A percentile compares a stretch with the other conserved stretches of the same genome.
These are phyloP conservation scores for Meloidogyne hapla DNA, from an alignment of 1,140 invertebrate genomes.

Conservation along the genomic window DNA sequence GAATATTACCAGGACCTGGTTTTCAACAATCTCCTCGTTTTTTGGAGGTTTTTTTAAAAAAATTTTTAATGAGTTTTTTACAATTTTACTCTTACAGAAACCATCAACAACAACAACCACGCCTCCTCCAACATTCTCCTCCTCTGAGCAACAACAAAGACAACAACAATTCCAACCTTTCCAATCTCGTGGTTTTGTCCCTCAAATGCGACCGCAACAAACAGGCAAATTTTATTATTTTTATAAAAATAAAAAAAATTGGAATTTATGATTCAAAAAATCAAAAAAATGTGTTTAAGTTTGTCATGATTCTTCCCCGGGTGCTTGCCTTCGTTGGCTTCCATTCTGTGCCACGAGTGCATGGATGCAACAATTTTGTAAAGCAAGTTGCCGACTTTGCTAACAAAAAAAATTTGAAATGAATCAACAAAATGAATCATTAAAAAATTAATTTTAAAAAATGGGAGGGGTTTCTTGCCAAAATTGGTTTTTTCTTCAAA, in stretches of 20 bases:
- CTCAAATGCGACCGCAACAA: constrained; percentile 13
- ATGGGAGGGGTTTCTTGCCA: too few relatives aligned
- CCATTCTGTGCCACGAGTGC: constrained; percentile 34
- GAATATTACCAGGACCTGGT: neutral
- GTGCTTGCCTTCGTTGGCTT: constrained; percentile 32
- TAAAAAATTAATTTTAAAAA: neutral
- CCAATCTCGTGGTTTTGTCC: neutral
- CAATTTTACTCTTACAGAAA: neutral
- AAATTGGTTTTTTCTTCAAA: too few relatives aligned
- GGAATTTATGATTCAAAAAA: neutral
- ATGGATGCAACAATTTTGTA: constrained; percentile 42
- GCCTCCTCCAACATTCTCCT: neutral
- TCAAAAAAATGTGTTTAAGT: constrained; percentile 12
- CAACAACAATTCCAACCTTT: neutral
- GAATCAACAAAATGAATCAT: neutral
- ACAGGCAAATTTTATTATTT: constrained; percentile 8
- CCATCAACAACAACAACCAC: neutral
- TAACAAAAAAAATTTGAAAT: constrained; percentile 21
- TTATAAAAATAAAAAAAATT: neutral
- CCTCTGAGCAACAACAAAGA: neutral
- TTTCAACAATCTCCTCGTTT: neutral
- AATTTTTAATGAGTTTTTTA: neutral
- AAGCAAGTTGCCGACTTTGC: constrained; percentile 42
- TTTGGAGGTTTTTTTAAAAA: neutral
- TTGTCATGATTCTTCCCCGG: constrained; percentile 31